Evolutionary conservation across 2,113 vertebrate genomes (phyloP), one percentile per base, ranked within the genome.

Genomic region (Sitta europaea): DNA sequence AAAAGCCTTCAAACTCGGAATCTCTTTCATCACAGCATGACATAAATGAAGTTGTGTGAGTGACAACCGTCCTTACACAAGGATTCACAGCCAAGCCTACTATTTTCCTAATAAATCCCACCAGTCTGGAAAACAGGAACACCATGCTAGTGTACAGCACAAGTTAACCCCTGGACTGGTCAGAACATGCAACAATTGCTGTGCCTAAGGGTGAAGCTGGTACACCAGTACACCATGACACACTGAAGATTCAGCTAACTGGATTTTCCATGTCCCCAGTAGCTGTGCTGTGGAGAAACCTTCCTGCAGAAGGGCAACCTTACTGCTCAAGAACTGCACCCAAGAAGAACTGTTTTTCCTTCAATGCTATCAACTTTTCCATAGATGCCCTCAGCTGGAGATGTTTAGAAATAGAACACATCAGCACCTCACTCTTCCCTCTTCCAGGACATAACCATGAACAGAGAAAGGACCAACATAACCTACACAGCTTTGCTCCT

Each of bases 261-360:
- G 54, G 28, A 38, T 43, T 29, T 36, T 27, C 20, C 11, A 3
- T 0, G 1, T 11, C 5, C 43, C 14, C 28, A 72, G 51, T 3
- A 68, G 36, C 35, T 27, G 33, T 36, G n/a, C 31, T 45, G 48
- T 10, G 62, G 17, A 73, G 43, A 48, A 84, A 80, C 29, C 22
- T 40, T 51, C 31, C 51, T 25, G 47, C 28, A 38, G 29, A 21
- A 81, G 3, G 33, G 61, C 63, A 74, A 1, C 2, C 3, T 18
- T 28, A 48, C 12, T 6, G 1, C 38, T 31, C 51, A 29, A 35
- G 59, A 27, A 12, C 19, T 68, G 10, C 5, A 6, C 10, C 29
- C 0, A 0, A 57, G 17, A 76, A 54, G n/a, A 19, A 33, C 0
- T 57, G 12, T 4, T 31, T 48, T 55, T 36, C n/a, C 38, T 27